These are phyloP conservation scores for Neotoma lepida DNA, from an alignment of 2,113 vertebrate species.

Conservation along the genomic window DNA sequence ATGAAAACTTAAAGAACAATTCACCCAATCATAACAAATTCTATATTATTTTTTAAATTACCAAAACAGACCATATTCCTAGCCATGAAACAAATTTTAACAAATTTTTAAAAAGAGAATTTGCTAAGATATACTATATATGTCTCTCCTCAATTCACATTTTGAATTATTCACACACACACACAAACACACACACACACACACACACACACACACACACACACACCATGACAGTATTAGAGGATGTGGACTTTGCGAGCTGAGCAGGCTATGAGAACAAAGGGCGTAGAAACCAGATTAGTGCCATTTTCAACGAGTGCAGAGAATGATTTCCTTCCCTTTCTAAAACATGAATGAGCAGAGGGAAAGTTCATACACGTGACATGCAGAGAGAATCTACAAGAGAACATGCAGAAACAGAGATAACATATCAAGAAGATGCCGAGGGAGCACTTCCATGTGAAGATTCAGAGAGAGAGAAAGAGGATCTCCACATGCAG, in stretches of 20 bases:
- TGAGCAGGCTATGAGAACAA: not conserved
- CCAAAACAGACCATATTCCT: not conserved
- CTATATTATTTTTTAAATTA: not conserved
- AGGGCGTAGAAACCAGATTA: not conserved
- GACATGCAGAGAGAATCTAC: not conserved
- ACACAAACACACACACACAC: not conserved
- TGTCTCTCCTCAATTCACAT: not conserved
- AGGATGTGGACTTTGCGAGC: not conserved
- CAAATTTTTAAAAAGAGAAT: not conserved
- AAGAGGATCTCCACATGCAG: not conserved
- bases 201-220: not conserved
- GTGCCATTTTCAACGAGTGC: not conserved
- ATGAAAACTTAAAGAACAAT: not conserved
- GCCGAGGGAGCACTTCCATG: not conserved
- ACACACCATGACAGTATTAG: not conserved
- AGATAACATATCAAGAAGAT: not conserved
- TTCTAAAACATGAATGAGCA: not conserved
- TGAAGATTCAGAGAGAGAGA: not conserved
- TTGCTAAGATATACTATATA: not conserved
- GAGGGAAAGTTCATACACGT: not conserved
- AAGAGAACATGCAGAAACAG: not conserved
- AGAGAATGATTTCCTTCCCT: not conserved
- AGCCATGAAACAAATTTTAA: not conserved
- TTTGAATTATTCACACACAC: not conserved
- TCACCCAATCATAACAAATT: not conserved